Evolutionary conservation across 2,797 vertebrate genomes (phyloP).

Genomic region (Enteromius treurensis): DNA sequence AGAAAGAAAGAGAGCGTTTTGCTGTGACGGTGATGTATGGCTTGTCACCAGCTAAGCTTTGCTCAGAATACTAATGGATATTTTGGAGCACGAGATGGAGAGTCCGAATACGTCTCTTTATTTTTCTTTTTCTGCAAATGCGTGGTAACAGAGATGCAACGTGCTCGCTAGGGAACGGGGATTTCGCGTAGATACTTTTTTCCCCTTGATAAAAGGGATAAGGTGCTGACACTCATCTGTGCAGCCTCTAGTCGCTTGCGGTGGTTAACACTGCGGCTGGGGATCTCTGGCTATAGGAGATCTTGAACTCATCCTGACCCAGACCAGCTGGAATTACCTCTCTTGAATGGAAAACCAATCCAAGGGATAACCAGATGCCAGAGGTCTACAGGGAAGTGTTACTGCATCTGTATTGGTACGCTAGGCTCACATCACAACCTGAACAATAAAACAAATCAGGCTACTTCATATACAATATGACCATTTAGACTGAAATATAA

Average conservation of each 20-base stretch:
- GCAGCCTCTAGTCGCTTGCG: slow-evolving; percentile 45
- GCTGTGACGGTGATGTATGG: slow-evolving; percentile 81
- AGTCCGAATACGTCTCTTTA: slow-evolving; percentile 36
- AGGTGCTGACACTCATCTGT: slow-evolving; percentile 31
- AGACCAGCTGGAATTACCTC: slow-evolving; percentile 68
- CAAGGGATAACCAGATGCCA: slow-evolving; percentile 37
- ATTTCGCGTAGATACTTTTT: slow-evolving; percentile 1
- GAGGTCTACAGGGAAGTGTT: slow-evolving; percentile 24
- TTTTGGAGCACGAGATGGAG: slow-evolving; percentile 39
- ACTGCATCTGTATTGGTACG: neutral
- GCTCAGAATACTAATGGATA: slow-evolving; percentile 77
- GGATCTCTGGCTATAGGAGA: slow-evolving; percentile 70
- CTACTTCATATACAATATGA: neutral
- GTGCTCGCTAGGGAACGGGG: neutral
- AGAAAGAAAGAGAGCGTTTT: slow-evolving; percentile 73
- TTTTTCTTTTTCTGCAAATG: slow-evolving; percentile 9
- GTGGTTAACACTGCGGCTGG: slow-evolving; percentile 43
- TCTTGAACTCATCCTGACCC: slow-evolving; percentile 74
- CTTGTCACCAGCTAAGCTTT: slow-evolving; percentile 73
- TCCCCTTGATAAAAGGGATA: slow-evolving; percentile 24
- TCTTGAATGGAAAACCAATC: slow-evolving; percentile 59
- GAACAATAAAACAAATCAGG: slow-evolving; percentile 7
- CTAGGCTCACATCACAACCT: neutral
- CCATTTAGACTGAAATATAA: neutral
- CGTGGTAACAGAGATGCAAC: neutral